Evolutionary conservation across 1,140 invertebrate genomes (phyloP).

Genomic region (Lordiphosa stackelbergi): DNA sequence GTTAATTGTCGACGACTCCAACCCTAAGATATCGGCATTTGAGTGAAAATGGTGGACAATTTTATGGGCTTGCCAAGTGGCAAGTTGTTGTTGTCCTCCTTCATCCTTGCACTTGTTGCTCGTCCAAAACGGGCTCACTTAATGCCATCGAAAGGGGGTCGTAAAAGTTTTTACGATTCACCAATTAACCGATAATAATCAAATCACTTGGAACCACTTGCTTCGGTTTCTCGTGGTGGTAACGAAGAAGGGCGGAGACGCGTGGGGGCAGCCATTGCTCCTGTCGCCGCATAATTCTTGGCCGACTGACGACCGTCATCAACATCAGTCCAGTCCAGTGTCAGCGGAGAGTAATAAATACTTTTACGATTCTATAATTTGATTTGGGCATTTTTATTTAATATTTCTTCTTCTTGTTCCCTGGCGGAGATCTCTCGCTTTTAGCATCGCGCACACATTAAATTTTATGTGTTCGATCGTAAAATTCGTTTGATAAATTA

Average conservation of each 20-base stretch:
- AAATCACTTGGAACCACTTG: constrained; percentile 56
- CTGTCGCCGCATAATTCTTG: constrained; percentile 43
- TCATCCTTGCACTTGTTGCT: constrained; percentile 41
- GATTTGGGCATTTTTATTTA: constrained; percentile 71
- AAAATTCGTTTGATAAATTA: constrained; percentile 75
- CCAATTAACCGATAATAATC: constrained; percentile 76
- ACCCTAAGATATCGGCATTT: neutral
- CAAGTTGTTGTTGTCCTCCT: neutral
- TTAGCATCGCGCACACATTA: constrained; percentile 43
- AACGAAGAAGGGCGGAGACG: neutral
- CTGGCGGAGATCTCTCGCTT: constrained; percentile 12
- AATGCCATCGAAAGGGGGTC: constrained; percentile 36
- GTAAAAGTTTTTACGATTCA: constrained; percentile 72
- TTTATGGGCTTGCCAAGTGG: constrained; percentile 4
- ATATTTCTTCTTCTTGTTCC: constrained; percentile 34
- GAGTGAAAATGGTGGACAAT: constrained; percentile 7
- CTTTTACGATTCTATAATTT: constrained; percentile 77
- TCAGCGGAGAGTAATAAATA: constrained; percentile 57
- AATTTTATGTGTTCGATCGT: constrained; percentile 67
- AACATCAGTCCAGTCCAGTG: constrained; percentile 13
- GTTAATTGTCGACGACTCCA: constrained; percentile 2
- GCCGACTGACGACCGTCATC: constrained; percentile 21
- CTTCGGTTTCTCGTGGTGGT: neutral
- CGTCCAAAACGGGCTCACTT: constrained; percentile 30
- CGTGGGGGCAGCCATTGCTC: constrained; percentile 23